Conservation (phyloP, 2,113 vertebrate genomes). For the Dissostichus mawsoni region DNA sequence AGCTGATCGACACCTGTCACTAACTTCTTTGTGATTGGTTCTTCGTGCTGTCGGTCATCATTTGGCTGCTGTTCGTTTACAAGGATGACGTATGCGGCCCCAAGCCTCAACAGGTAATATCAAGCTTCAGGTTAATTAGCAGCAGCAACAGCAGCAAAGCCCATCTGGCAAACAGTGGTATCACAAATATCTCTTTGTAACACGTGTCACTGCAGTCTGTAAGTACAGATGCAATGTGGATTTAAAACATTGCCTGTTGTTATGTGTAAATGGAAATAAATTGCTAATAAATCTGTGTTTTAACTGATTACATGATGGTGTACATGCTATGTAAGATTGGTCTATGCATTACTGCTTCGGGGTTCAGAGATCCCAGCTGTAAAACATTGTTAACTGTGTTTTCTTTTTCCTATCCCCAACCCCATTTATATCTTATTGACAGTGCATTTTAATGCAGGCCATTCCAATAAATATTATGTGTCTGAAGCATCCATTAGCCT, state of each 20-base stretch:
- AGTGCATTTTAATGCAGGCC: background rate
- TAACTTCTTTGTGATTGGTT: conserved; percentile 56
- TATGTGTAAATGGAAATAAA: background rate
- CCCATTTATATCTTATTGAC: too few species aligned
- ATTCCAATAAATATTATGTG: background rate
- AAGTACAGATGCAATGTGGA: background rate
- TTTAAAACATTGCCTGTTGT: background rate
- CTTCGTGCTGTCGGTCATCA: conserved; percentile 8
- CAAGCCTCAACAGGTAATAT: conserved; percentile 63
- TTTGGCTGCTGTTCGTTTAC: conserved; percentile 1
- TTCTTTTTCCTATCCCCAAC: too few species aligned
- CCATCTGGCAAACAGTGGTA: background rate
- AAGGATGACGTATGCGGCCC: conserved; percentile 49
- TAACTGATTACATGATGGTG: background rate
- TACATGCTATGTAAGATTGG: too few species aligned
- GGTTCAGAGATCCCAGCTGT: background rate
- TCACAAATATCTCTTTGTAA: background rate
- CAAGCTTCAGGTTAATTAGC: background rate
- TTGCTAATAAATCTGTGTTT: background rate
- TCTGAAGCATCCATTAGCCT: background rate
- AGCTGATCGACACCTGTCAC: conserved; percentile 56
- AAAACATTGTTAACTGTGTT: background rate
- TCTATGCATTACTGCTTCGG: background rate
- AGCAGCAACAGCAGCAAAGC: background rate
- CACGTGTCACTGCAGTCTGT: background rate